phyloP scores from a whole-genome alignment of 2,888 invertebrate species.

The Drosophila recens region DNA sequence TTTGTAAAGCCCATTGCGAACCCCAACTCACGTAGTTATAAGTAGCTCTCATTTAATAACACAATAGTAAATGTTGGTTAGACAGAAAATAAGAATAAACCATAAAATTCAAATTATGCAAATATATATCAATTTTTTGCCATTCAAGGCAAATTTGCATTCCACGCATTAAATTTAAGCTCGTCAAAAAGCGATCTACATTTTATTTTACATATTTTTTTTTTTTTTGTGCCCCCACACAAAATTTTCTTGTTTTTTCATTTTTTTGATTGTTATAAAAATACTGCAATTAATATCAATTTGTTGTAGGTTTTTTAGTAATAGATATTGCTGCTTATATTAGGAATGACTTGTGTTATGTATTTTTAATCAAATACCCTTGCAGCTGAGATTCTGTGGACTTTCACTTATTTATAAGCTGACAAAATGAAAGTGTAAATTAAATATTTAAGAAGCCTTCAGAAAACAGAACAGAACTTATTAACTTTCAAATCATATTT shows the following conservation, averaged over 20 bases:
- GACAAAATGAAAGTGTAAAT: too few species aligned
- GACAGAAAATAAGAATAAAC: conserved; percentile 2
- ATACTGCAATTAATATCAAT: conserved; percentile 56
- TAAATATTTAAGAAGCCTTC: too few species aligned
- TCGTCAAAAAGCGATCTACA: conserved; percentile 58
- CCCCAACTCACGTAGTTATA: conserved; percentile 36
- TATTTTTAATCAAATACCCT: conserved; percentile 9
- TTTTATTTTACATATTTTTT: neutral
- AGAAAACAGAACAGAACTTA: too few species aligned
- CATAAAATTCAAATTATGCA: conserved; percentile 31
- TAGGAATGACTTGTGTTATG: conserved; percentile 38
- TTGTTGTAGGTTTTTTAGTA: conserved; percentile 39
- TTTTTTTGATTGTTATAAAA: conserved; percentile 53
- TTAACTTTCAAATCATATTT: too few species aligned
- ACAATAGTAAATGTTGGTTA: conserved; percentile 26
- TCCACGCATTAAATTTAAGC: conserved; percentile 53
- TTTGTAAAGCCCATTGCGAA: conserved; percentile 26
- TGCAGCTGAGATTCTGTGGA: conserved; percentile 5
- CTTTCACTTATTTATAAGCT: neutral
- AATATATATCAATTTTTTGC: conserved; percentile 43
- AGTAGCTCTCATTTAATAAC: conserved; percentile 20
- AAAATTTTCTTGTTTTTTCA: conserved; percentile 13
- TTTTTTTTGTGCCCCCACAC: conserved; percentile 50
- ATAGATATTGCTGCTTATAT: conserved; percentile 55
- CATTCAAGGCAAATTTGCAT: conserved; percentile 25